Percentiles rank a stretch among this genome's conserved stretches.
Conservation (phyloP, 2,113 vertebrate species). For the Scytalopus superciliaris region DNA sequence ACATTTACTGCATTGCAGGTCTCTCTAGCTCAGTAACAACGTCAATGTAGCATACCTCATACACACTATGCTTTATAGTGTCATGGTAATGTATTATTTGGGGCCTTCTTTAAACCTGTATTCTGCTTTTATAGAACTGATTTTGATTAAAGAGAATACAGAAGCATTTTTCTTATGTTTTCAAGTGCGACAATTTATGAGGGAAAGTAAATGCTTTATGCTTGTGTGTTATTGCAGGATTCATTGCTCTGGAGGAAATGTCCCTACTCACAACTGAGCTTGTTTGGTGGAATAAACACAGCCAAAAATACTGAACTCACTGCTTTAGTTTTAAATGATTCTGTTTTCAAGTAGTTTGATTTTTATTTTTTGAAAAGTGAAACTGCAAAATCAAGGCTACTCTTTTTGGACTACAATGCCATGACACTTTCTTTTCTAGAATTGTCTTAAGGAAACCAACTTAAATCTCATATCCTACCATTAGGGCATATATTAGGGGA, state of each 20-base stretch:
- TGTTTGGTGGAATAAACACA: not conserved
- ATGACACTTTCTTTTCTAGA: not conserved
- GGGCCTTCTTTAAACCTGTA: constrained; percentile 42
- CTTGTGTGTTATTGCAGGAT: not conserved
- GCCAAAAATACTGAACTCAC: not conserved
- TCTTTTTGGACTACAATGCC: not conserved
- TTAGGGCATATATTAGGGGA: not conserved
- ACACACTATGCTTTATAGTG: not conserved
- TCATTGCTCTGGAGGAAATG: not conserved
- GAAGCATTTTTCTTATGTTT: constrained; percentile 15
- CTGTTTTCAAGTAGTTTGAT: not conserved
- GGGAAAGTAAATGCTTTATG: not conserved
- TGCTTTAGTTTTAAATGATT: not conserved
- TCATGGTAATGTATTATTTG: not conserved
- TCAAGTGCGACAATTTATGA: constrained; percentile 28
- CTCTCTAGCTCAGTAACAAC: not conserved
- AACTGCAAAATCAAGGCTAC: not conserved
- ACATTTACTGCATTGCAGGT: constrained; percentile 62
- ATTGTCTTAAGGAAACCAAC: not conserved
- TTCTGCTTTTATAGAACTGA: constrained; percentile 50
- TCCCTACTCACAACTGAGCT: not conserved
- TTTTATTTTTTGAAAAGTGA: not conserved
- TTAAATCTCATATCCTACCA: not conserved
- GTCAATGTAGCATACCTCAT: not conserved
- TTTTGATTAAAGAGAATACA: constrained; percentile 47